Conservation (phyloP, 2,113 vertebrate species). For the Donacobius atricapilla region DNA sequence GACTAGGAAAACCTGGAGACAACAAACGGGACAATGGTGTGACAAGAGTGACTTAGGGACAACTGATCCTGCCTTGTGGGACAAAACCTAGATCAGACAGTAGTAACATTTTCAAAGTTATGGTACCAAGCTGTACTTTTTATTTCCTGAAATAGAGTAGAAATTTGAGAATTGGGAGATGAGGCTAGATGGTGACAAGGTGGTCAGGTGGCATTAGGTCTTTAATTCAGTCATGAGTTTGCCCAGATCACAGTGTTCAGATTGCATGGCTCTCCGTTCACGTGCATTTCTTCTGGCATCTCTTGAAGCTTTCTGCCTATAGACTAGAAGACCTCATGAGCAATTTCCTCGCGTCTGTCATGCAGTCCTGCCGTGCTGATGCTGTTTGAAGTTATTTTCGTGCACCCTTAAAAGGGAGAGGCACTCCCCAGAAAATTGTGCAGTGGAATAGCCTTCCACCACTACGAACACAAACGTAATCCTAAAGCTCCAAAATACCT, state of each 20-base stretch:
- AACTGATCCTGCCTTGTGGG: background rate
- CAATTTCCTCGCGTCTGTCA: background rate
- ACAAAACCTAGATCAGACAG: background rate
- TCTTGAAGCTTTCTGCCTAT: background rate
- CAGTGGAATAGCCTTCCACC: background rate
- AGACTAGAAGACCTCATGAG: background rate
- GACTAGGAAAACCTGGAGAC: background rate
- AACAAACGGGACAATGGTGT: background rate
- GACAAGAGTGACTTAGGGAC: background rate
- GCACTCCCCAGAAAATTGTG: background rate
- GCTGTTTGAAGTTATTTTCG: background rate
- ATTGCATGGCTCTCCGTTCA: background rate
- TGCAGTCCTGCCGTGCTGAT: background rate
- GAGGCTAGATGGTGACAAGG: background rate
- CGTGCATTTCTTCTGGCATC: background rate
- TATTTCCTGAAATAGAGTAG: background rate
- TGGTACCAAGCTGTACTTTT: background rate
- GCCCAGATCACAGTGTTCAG: background rate
- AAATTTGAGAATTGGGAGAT: background rate
- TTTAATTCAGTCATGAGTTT: background rate
- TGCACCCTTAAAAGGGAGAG: background rate
- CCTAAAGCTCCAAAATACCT: background rate
- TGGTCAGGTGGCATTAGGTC: background rate
- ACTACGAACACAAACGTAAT: background rate
- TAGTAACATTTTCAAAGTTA: background rate